Percentiles rank a stretch among this genome's conserved stretches.
Evolutionary conservation across 2,888 invertebrate genomes (phyloP).

Genomic region (Orthosia gothica): DNA sequence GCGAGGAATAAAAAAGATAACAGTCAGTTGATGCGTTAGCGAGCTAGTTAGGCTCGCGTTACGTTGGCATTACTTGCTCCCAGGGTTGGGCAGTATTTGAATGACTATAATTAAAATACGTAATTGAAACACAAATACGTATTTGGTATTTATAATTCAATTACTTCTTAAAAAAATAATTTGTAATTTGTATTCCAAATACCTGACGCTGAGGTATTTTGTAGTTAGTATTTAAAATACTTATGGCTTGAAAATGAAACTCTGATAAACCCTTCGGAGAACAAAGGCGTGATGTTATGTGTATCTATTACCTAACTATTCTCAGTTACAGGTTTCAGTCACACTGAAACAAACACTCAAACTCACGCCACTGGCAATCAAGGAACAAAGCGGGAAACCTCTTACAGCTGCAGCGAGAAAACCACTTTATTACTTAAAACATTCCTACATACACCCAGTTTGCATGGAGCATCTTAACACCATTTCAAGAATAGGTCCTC

Average conservation of each 20-base stretch:
- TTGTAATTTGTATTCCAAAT: not conserved
- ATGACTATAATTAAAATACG: slow-evolving; percentile 6
- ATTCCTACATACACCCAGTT: slow-evolving; percentile 13
- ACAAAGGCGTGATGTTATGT: too few species aligned
- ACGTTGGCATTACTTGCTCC: too few species aligned
- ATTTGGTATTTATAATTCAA: not conserved
- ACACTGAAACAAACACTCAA: not conserved
- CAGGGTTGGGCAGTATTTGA: too few species aligned
- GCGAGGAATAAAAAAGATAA: too few species aligned
- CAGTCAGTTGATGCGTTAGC: too few species aligned
- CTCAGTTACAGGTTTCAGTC: not conserved
- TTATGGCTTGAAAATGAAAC: too few species aligned
- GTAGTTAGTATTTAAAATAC: too few species aligned
- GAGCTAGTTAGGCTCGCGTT: too few species aligned
- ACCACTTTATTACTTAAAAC: slow-evolving; percentile 31
- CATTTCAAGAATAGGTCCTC: slow-evolving; percentile 1
- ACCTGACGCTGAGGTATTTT: not conserved
- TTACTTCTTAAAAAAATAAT: not conserved
- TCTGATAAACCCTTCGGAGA: too few species aligned
- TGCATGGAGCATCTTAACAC: slow-evolving; percentile 40
- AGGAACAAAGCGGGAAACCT: slow-evolving; percentile 15
- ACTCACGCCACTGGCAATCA: not conserved
- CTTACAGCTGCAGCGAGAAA: slow-evolving; percentile 9
- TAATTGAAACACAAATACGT: not conserved
- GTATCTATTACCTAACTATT: not conserved